Evolutionary conservation across 2,113 vertebrate species (phyloP).

Genomic region (Martes martes): DNA sequence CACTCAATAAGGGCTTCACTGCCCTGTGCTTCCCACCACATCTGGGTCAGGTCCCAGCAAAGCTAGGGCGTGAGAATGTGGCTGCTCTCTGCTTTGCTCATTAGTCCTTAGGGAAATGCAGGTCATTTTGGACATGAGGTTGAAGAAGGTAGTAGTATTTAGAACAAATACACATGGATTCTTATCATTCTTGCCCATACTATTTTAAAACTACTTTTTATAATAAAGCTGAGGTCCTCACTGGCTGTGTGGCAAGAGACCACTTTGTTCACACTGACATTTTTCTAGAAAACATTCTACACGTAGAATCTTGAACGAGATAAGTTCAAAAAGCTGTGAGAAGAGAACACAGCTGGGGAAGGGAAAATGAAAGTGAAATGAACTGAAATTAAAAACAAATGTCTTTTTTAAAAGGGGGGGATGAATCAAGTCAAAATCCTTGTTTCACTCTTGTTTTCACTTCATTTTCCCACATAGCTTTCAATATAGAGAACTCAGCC

Average conservation of each 20-base stretch:
- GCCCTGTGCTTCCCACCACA: neutral
- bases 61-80: constrained; percentile 17
- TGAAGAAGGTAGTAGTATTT: neutral
- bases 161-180: neutral
- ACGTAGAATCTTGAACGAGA: neutral
- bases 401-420: neutral
- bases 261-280: neutral
- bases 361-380: constrained; percentile 22
- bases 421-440: neutral
- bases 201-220: constrained; percentile 18
- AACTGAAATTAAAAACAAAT: constrained; percentile 31
- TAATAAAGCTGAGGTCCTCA: neutral
- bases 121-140: neutral
- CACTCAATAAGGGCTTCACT: neutral
- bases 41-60: neutral
- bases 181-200: neutral
- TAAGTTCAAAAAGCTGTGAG: neutral
- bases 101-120: neutral
- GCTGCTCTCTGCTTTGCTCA: accelerated
- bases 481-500: neutral
- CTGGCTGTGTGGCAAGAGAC: neutral
- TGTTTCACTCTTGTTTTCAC: neutral
- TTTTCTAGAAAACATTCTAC: constrained; percentile 10
- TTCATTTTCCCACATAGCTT: neutral
- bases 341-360: neutral